These are phyloP conservation scores for Ardeotis arabs DNA, from an alignment of 2,113 vertebrate species.

Conservation along the genomic window DNA sequence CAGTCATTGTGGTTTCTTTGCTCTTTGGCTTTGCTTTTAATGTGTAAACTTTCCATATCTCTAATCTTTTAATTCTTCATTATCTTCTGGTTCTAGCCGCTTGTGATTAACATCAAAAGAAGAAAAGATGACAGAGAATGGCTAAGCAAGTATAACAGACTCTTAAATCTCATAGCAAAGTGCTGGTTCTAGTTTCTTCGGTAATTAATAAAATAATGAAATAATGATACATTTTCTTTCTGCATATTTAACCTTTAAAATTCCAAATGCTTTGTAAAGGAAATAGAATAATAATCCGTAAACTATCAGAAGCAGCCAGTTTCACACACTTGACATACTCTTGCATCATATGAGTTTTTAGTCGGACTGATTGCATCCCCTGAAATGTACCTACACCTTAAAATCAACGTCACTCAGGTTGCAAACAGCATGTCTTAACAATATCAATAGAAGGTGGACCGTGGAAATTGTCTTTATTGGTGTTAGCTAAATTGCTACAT, in stretches of 20 bases:
- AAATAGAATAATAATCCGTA: neutral
- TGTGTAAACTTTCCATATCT: neutral
- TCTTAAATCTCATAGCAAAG: neutral
- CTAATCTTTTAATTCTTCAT: conserved; percentile 25
- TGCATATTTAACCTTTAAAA: neutral
- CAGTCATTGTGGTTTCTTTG: neutral
- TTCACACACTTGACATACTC: neutral
- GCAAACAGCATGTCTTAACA: neutral
- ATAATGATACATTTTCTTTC: neutral
- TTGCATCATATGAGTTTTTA: neutral
- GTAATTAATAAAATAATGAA: neutral
- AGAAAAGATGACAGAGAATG: conserved; percentile 21
- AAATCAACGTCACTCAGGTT: neutral
- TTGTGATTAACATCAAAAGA: conserved; percentile 35
- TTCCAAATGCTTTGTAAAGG: neutral
- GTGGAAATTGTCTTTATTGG: neutral
- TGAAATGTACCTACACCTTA: neutral
- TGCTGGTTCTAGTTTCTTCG: neutral
- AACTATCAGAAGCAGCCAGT: neutral
- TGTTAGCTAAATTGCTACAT: neutral
- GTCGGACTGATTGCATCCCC: neutral
- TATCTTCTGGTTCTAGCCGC: conserved; percentile 3
- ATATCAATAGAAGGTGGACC: neutral
- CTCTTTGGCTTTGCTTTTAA: neutral
- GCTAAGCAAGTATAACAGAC: neutral